phyloP scores from a whole-genome alignment of 2,113 vertebrate genomes.

The Rhombomys opimus region DNA sequence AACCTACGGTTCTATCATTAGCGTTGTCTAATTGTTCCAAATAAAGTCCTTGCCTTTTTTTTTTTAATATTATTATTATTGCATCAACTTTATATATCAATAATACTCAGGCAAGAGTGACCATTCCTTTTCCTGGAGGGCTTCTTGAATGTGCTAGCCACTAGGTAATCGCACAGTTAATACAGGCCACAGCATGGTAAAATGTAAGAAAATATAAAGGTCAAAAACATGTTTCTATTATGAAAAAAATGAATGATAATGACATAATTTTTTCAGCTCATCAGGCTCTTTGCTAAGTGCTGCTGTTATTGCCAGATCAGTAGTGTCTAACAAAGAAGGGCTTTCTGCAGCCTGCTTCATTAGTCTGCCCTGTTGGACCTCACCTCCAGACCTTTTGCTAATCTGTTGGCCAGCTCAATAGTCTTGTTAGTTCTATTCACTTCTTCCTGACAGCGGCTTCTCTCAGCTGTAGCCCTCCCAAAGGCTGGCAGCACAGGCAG shows the following conservation, averaged over 20 bases:
- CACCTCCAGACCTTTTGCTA: constrained; percentile 98
- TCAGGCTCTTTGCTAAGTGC: constrained; percentile 92
- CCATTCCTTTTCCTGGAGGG: constrained; percentile 70
- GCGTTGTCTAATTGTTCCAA: constrained; percentile 86
- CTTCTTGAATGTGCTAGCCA: constrained; percentile 79
- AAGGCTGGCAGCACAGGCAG: constrained; percentile 90
- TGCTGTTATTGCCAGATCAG: constrained; percentile 92
- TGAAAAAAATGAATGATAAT: constrained; percentile 92
- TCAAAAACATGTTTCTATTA: constrained; percentile 92
- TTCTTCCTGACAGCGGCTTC: constrained; percentile 94
- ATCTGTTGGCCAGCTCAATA: constrained; percentile 96
- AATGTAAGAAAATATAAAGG: constrained; percentile 91
- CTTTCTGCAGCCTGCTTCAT: constrained; percentile 91
- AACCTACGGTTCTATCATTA: constrained; percentile 82
- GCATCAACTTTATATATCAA: constrained; percentile 83
- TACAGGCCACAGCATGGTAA: constrained; percentile 82
- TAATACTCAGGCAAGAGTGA: constrained; percentile 73
- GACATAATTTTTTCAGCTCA: constrained; percentile 93
- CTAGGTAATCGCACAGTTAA: constrained; percentile 88
- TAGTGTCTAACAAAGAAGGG: constrained; percentile 91
- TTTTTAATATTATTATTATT: constrained; percentile 72
- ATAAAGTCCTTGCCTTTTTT: constrained; percentile 79
- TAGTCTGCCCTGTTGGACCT: constrained; percentile 90
- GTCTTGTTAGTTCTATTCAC: constrained; percentile 97
- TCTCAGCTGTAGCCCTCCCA: constrained; percentile 94